phyloP scores from a whole-genome alignment of 2,797 vertebrate species.

The Botia almorhae region DNA sequence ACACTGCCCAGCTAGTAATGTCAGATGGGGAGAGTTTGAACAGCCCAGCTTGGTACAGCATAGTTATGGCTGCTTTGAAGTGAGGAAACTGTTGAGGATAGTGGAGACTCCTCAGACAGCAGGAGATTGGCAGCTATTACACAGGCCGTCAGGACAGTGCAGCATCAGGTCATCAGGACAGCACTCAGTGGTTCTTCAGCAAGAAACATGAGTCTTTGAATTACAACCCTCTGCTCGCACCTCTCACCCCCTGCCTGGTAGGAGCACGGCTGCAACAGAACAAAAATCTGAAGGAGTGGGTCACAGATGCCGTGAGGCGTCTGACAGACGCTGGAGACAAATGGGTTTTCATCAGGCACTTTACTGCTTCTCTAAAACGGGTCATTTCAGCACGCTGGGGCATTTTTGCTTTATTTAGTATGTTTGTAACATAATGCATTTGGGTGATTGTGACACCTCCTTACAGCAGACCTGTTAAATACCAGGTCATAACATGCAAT shows the following conservation, averaged over 20 bases:
- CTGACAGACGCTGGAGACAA: constrained; percentile 62
- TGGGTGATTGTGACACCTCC: constrained; percentile 51
- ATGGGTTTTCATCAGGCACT: constrained; percentile 63
- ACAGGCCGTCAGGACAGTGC: constrained; percentile 54
- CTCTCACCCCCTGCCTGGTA: constrained; percentile 5
- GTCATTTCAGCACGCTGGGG: constrained; percentile 62
- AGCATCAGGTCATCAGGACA: constrained; percentile 52
- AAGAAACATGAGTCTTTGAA: constrained; percentile 65
- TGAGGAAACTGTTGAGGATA: constrained; percentile 66
- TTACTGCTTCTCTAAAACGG: constrained; percentile 68
- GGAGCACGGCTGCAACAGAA: constrained; percentile 14
- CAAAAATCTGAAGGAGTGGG: constrained; percentile 40
- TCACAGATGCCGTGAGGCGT: constrained; percentile 50
- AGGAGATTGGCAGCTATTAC: constrained; percentile 62
- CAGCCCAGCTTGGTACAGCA: constrained; percentile 32
- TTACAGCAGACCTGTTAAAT: constrained; percentile 52
- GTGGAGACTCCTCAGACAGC: constrained; percentile 65
- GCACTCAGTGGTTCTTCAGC: no score
- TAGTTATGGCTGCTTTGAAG: constrained; percentile 66
- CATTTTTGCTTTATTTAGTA: constrained; percentile 49
- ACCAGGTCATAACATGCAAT: constrained; percentile 53
- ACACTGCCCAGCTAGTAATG: not conserved
- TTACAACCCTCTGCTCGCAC: constrained; percentile 50
- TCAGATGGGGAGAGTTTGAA: constrained; percentile 25
- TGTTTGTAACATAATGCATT: constrained; percentile 58